phyloP scores from a whole-genome alignment of 2,797 vertebrate genomes.

The Columba guinea region DNA sequence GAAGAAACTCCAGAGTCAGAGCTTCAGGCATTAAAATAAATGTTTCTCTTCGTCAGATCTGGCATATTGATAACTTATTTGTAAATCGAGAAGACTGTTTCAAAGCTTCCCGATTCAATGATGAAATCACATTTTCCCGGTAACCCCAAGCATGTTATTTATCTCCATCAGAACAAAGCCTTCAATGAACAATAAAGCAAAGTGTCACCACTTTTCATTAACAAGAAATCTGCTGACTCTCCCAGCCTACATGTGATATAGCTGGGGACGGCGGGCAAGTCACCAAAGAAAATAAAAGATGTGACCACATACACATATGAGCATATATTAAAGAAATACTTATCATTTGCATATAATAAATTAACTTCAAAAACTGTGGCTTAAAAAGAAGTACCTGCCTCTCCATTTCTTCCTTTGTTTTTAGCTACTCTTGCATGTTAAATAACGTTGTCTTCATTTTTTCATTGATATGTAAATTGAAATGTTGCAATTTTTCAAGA shows the following conservation, averaged over 20 bases:
- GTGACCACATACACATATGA: neutral
- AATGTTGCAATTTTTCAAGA: conserved; percentile 26
- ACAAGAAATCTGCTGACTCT: conserved; percentile 58
- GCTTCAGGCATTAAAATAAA: neutral
- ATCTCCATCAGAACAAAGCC: conserved; percentile 77
- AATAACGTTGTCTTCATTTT: neutral
- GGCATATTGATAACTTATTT: conserved; percentile 47
- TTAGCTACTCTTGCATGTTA: neutral
- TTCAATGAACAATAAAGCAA: conserved; percentile 71
- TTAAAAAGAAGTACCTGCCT: neutral
- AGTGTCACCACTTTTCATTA: conserved; percentile 73
- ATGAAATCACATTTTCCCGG: conserved; percentile 75
- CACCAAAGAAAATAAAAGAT: neutral
- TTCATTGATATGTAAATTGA: neutral
- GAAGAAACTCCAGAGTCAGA: neutral
- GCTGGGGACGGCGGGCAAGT: neutral
- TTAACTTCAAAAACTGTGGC: neutral
- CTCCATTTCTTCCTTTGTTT: neutral
- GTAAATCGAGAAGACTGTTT: conserved; percentile 60
- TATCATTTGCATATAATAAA: neutral
- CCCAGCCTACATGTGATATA: neutral
- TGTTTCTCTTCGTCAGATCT: conserved; percentile 38
- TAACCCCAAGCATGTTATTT: conserved; percentile 70
- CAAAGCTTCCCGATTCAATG: conserved; percentile 61
- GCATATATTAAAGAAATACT: neutral